Evolutionary conservation across 2,888 invertebrate genomes (phyloP).

Genomic region (Sepioteuthis lessoniana): DNA sequence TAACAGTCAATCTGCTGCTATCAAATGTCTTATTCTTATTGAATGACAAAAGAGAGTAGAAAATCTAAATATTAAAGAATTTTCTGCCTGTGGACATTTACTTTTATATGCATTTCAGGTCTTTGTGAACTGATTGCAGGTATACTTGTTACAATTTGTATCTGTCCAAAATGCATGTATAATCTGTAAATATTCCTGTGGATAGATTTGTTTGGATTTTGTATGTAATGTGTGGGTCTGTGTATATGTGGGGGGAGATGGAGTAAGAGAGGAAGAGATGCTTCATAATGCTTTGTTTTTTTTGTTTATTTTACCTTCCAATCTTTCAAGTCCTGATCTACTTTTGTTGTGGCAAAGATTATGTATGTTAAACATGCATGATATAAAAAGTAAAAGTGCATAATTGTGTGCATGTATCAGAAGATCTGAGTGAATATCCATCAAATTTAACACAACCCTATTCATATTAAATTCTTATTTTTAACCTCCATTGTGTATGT

Average conservation of each 20-base stretch:
- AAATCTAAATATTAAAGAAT: not conserved
- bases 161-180: not conserved
- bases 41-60: not conserved
- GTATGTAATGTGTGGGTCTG: not conserved
- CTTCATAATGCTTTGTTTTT: not conserved
- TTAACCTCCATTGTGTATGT: slow-evolving; percentile 15
- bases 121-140: not conserved
- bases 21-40: not conserved
- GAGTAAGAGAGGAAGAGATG: not conserved
- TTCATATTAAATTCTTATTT: not conserved
- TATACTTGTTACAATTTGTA: not conserved
- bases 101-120: not conserved
- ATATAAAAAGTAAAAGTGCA: not conserved
- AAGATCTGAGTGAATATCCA: not conserved
- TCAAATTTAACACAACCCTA: not conserved
- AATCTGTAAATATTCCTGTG: no score
- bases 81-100: not conserved
- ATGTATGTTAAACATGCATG: not conserved
- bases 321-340: not conserved
- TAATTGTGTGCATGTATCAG: not conserved
- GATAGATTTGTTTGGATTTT: no score
- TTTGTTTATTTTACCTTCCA: no score
- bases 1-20: not conserved
- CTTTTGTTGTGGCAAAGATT: not conserved
- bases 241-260: not conserved